These are phyloP conservation scores for Macropus fuliginosus DNA, from an alignment of 2,797 vertebrate genomes.

Conservation along the genomic window DNA sequence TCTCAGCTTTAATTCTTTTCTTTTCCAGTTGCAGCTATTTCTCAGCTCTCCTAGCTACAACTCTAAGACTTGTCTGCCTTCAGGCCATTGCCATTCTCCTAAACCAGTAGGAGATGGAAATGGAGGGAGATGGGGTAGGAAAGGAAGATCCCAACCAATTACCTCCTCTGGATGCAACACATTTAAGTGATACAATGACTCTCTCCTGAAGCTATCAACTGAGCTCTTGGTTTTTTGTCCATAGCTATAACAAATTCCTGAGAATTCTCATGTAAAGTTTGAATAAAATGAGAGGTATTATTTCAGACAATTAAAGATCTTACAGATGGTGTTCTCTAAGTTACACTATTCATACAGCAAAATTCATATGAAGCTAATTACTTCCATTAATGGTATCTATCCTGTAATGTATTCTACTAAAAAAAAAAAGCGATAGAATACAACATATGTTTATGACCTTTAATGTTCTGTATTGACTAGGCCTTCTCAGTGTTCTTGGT, in stretches of 20 bases:
- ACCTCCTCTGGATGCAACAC: background rate
- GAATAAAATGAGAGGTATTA: slow-evolving; percentile 49
- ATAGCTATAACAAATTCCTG: background rate
- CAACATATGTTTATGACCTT: background rate
- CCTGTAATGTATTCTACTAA: slow-evolving; percentile 37
- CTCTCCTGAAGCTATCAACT: slow-evolving; percentile 30
- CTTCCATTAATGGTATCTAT: slow-evolving; percentile 13
- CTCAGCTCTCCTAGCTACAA: background rate
- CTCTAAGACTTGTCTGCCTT: background rate
- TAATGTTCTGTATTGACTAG: background rate
- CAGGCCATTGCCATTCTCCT: background rate
- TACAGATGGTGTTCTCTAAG: slow-evolving; percentile 27
- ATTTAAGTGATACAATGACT: slow-evolving; percentile 24
- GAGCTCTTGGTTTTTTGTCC: slow-evolving; percentile 26
- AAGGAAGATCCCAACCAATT: background rate
- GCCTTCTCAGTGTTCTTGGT: background rate
- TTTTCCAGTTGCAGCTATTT: background rate
- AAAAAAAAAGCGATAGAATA: background rate
- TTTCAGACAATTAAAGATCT: slow-evolving; percentile 40
- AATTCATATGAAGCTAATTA: slow-evolving; percentile 47
- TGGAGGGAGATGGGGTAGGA: background rate
- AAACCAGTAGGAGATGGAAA: background rate
- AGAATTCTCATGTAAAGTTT: slow-evolving; percentile 43
- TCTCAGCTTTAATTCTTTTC: background rate
- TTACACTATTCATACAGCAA: slow-evolving; percentile 51